Conservation (phyloP, 2,797 vertebrate genomes). For the Zalophus californianus region DNA sequence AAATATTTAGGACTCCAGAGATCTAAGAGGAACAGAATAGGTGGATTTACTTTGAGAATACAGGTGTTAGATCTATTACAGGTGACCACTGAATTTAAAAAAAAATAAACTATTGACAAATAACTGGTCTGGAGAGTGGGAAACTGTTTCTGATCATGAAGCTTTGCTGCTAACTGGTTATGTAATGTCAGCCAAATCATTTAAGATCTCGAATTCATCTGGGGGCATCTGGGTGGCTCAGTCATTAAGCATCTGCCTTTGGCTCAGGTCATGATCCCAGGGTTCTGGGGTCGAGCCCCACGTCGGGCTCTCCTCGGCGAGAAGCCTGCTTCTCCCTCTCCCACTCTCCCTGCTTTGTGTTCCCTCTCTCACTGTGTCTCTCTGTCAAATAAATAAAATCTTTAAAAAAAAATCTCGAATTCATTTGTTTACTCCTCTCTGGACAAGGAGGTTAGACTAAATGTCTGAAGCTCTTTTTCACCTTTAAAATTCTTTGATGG, state of each 20-base stretch:
- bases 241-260: too few species aligned
- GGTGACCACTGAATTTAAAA: background rate
- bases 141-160: background rate
- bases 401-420: background rate
- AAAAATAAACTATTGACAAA: background rate
- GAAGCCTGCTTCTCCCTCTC: too few species aligned
- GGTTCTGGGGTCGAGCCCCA: too few species aligned
- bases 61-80: background rate
- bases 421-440: background rate
- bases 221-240: too few species aligned
- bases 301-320: too few species aligned
- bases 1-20: background rate
- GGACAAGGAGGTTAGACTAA: background rate
- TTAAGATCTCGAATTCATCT: background rate
- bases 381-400: too few species aligned
- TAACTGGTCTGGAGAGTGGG: background rate
- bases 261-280: too few species aligned
- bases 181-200: background rate
- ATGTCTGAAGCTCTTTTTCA: background rate
- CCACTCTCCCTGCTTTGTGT: too few species aligned
- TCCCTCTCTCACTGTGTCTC: too few species aligned
- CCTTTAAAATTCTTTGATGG: background rate
- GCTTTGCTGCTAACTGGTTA: background rate
- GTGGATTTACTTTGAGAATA: conserved; percentile 3
- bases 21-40: background rate